These are phyloP conservation scores for Amphipyra tragopoginis DNA, from an alignment of 2,888 invertebrate genomes.

Conservation along the genomic window DNA sequence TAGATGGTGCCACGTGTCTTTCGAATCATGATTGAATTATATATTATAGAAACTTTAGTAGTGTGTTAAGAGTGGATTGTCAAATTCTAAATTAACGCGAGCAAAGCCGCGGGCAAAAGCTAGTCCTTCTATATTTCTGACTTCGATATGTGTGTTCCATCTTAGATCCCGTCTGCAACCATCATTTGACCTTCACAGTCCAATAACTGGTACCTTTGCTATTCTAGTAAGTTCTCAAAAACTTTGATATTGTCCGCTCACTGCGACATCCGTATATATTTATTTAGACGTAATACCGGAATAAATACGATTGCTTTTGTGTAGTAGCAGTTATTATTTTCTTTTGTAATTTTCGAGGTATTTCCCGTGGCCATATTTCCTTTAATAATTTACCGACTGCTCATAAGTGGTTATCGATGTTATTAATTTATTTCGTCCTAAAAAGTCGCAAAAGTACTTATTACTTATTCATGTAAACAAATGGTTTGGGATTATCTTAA, in stretches of 20 bases:
- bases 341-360: constrained; percentile 74
- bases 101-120: too few relatives aligned
- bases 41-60: too few relatives aligned
- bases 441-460: constrained; percentile 29
- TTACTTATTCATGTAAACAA: constrained; percentile 46
- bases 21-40: too few relatives aligned
- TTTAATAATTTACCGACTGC: constrained; percentile 55
- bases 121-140: too few relatives aligned
- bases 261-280: constrained; percentile 59
- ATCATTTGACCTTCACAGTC: too few relatives aligned
- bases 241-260: background rate
- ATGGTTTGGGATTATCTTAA: constrained; percentile 45
- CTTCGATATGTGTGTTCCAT: too few relatives aligned
- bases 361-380: constrained; percentile 52
- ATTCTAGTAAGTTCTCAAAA: constrained; percentile 2
- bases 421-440: constrained; percentile 55
- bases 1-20: too few relatives aligned
- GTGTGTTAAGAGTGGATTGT: too few relatives aligned
- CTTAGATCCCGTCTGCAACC: too few relatives aligned
- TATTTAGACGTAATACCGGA: constrained; percentile 77
- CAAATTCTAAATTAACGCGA: too few relatives aligned
- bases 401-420: constrained; percentile 52
- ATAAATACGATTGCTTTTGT: constrained; percentile 78
- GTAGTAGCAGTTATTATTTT: constrained; percentile 70
- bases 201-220: too few relatives aligned